Conservation (phyloP, 2,797 vertebrate genomes). For the Eidolon dupreanum region DNA sequence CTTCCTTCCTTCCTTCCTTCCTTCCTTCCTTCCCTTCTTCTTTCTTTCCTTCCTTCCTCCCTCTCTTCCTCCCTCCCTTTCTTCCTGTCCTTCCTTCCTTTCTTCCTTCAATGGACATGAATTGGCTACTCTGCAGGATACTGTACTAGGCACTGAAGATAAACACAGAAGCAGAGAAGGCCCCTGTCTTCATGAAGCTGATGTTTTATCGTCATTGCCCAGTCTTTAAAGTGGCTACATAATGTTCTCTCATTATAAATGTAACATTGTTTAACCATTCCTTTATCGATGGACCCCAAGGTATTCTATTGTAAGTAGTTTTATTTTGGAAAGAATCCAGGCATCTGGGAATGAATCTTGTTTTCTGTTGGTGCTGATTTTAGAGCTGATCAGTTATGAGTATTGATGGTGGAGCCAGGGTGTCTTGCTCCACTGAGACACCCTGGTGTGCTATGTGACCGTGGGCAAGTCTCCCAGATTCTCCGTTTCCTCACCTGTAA, state of each 20-base stretch:
- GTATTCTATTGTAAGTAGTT: neutral
- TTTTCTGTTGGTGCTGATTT: conserved; percentile 19
- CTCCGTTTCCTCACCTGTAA: neutral
- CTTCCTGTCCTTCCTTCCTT: neutral
- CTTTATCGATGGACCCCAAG: neutral
- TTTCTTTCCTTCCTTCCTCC: too few relatives aligned
- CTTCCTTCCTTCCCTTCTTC: neutral
- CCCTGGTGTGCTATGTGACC: neutral
- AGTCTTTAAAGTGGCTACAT: neutral
- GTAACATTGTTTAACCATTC: neutral
- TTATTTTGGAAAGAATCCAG: conserved; percentile 54
- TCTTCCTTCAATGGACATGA: accelerated
- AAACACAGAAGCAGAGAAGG: neutral
- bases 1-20: neutral
- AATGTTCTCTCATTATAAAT: neutral
- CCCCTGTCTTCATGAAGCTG: neutral
- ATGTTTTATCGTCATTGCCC: neutral
- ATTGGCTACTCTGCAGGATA: neutral
- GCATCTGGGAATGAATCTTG: conserved; percentile 50
- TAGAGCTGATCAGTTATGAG: neutral
- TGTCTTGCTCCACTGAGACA: neutral
- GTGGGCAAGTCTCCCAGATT: neutral
- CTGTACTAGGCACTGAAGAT: neutral
- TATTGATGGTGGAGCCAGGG: neutral
- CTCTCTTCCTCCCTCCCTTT: neutral